phyloP scores from a whole-genome alignment of 2,797 vertebrate species.

The Pempheris klunzingeri region DNA sequence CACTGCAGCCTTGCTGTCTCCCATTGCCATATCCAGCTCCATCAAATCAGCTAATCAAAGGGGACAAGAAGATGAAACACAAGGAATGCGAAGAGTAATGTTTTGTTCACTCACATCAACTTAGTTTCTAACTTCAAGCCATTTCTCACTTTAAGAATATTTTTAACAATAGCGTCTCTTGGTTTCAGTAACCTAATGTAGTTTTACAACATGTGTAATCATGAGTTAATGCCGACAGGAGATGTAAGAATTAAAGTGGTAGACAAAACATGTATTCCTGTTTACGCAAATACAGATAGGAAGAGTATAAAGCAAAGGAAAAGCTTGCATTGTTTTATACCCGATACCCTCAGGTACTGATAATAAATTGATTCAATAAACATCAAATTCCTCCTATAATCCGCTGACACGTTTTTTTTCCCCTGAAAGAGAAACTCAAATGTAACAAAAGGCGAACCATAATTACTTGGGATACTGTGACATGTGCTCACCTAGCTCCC shows the following conservation, averaged over 20 bases:
- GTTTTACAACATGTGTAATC: not conserved
- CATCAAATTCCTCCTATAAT: not conserved
- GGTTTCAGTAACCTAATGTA: not conserved
- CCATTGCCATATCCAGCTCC: slow-evolving; percentile 99
- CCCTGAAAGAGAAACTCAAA: not conserved
- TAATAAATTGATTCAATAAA: not conserved
- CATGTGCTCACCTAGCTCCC: slow-evolving; percentile 43
- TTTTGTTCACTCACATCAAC: not conserved
- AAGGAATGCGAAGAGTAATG: not conserved
- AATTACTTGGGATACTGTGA: not conserved
- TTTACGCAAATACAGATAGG: not conserved
- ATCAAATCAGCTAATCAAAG: slow-evolving; percentile 94
- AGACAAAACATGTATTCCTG: not conserved
- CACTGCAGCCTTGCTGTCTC: slow-evolving; percentile 97
- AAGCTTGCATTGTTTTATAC: not conserved
- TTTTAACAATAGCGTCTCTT: not conserved
- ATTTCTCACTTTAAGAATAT: too few species aligned
- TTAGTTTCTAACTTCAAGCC: not conserved
- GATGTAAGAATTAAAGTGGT: not conserved
- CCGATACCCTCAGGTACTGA: not conserved
- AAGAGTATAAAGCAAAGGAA: not conserved
- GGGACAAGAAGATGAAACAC: not conserved
- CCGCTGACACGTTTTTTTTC: not conserved
- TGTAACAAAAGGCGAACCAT: not conserved
- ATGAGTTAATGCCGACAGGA: not conserved